Percentiles rank a stretch among this genome's conserved stretches.
phyloP scores from a whole-genome alignment of 2,888 invertebrate species.

The Spisula solida region DNA sequence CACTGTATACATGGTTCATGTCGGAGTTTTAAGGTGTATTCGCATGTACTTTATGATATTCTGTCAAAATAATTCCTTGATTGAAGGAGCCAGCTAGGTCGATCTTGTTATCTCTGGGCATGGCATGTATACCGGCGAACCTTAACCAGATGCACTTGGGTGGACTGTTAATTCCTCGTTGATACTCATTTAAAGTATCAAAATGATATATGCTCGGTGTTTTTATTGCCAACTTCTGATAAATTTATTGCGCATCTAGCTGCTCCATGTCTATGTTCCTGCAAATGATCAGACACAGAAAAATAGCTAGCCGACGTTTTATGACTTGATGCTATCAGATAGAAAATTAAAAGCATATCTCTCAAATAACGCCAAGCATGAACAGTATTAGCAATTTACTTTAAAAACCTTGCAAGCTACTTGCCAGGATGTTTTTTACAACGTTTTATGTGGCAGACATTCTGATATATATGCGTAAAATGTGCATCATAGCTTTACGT shows the following conservation, averaged over 20 bases:
- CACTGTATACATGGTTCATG: too few species aligned
- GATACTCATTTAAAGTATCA: background rate
- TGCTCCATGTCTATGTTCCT: background rate
- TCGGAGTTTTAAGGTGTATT: too few species aligned
- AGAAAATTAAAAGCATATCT: constrained; percentile 16
- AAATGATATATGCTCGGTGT: constrained; percentile 1
- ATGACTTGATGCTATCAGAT: background rate
- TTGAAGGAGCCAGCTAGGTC: background rate
- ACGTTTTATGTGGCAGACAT: constrained; percentile 18
- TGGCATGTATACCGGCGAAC: background rate
- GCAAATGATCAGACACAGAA: constrained; percentile 13
- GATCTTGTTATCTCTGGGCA: background rate
- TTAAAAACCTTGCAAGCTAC: constrained; percentile 2
- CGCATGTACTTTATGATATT: too few species aligned
- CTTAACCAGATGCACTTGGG: background rate
- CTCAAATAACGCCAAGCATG: constrained; percentile 23
- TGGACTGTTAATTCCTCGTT: background rate
- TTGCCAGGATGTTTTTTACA: constrained; percentile 28
- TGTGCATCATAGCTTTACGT: background rate
- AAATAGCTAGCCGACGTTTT: background rate
- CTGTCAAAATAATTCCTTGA: constrained; percentile 4
- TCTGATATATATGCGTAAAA: constrained; percentile 7
- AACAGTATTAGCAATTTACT: background rate
- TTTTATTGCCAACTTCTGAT: background rate
- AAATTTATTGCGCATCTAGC: background rate